Percentiles rank a stretch among this genome's conserved stretches.
Conservation (phyloP, 1,140 invertebrate species). For the Pseudomyrmex sp. region DNA sequence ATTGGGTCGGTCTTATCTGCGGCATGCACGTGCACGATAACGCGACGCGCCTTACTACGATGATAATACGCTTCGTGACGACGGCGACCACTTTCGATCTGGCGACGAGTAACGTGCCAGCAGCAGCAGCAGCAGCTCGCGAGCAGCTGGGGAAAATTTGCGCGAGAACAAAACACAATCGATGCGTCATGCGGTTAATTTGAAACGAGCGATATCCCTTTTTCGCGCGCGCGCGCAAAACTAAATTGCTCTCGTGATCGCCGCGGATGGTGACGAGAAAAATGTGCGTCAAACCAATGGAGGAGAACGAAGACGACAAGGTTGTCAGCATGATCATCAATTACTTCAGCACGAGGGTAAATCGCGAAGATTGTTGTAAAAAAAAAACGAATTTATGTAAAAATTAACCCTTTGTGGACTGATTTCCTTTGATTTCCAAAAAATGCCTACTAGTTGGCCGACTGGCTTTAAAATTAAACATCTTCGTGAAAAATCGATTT, state of each 20-base stretch:
- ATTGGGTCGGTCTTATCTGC: constrained; percentile 58
- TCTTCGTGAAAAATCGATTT: too few relatives aligned
- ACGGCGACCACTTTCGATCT: background rate
- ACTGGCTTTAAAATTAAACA: too few relatives aligned
- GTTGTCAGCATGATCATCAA: constrained; percentile 82
- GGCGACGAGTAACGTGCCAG: background rate
- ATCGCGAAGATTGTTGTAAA: constrained; percentile 13
- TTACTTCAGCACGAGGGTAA: constrained; percentile 83
- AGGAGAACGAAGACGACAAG: constrained; percentile 79
- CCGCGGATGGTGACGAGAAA: constrained; percentile 43
- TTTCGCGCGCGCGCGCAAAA: background rate
- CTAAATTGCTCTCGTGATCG: constrained; percentile 33
- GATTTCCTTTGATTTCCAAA: too few relatives aligned
- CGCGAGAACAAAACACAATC: background rate
- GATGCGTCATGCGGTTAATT: background rate
- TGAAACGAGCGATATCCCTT: too few relatives aligned
- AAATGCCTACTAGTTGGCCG: too few relatives aligned
- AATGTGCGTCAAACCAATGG: constrained; percentile 79
- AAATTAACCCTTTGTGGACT: too few relatives aligned
- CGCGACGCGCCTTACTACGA: background rate
- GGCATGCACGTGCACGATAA: constrained; percentile 59
- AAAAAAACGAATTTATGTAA: too few relatives aligned
- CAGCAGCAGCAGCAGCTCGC: background rate
- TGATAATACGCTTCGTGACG: constrained; percentile 16
- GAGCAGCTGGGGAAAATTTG: background rate